Percentiles rank a stretch among this genome's conserved stretches.
phyloP scores from a whole-genome alignment of 2,888 invertebrate genomes.

The Tetragonula carbonaria region DNA sequence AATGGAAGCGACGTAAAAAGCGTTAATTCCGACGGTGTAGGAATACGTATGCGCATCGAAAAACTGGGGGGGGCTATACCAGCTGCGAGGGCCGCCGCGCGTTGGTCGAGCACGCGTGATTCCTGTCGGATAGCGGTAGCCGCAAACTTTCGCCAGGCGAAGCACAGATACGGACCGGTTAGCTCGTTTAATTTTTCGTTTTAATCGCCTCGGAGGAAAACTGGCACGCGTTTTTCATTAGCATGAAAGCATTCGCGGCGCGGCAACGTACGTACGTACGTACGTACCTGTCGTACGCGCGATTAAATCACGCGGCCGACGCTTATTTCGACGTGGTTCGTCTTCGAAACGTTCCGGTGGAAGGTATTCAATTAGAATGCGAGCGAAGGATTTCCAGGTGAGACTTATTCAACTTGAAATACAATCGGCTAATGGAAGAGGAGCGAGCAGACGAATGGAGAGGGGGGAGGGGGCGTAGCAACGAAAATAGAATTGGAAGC shows the following conservation, averaged over 20 bases:
- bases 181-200: not conserved
- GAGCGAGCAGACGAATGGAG: constrained; percentile 31
- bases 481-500: constrained; percentile 72
- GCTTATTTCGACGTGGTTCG: constrained; percentile 12
- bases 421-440: constrained; percentile 79
- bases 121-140: not conserved
- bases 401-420: constrained; percentile 74
- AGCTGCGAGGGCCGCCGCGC: not conserved
- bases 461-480: constrained; percentile 11
- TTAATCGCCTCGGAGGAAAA: not conserved
- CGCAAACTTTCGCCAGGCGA: not conserved
- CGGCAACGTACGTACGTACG: no score
- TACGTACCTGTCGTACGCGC: constrained; percentile 15
- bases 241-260: constrained; percentile 19
- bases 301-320: constrained; percentile 32
- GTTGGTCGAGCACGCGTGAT: not conserved
- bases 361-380: constrained; percentile 68
- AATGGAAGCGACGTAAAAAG: constrained; percentile 26
- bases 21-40: constrained; percentile 6
- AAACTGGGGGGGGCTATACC: not conserved
- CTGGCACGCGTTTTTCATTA: constrained; percentile 13
- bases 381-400: constrained; percentile 70
- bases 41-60: not conserved
- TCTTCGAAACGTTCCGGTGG: not conserved
- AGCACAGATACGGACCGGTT: no score